Evolutionary conservation across 2,888 invertebrate genomes (phyloP).

Genomic region (Melipona bicolor): DNA sequence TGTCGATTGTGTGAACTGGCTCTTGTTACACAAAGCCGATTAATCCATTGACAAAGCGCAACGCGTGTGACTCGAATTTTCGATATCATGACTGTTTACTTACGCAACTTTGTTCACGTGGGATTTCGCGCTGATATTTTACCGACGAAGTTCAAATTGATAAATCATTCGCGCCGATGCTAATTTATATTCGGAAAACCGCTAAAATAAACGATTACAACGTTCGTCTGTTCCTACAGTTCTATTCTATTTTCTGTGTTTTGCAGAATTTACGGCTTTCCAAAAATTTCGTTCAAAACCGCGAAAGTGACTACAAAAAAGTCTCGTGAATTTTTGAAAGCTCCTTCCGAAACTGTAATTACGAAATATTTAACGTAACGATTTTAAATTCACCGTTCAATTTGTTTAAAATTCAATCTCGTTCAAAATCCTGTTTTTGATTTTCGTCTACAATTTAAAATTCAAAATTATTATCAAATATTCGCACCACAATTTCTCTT

Average conservation of each 20-base stretch:
- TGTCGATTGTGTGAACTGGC: constrained; percentile 19
- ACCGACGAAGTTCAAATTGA: neutral
- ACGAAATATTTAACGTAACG: too few species aligned
- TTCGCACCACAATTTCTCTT: too few species aligned
- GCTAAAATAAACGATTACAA: neutral
- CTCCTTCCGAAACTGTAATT: too few species aligned
- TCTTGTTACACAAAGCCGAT: constrained; percentile 27
- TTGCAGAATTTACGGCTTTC: neutral
- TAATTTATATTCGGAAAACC: neutral
- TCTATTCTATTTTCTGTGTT: neutral
- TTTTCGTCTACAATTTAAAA: too few species aligned
- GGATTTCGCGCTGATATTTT: neutral
- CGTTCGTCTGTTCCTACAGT: neutral
- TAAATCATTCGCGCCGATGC: too few species aligned
- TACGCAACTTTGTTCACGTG: neutral
- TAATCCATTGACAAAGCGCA: constrained; percentile 26
- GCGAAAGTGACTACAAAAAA: too few species aligned
- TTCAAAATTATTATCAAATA: too few species aligned
- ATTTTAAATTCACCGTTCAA: too few species aligned
- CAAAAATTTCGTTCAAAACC: neutral
- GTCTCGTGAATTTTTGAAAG: too few species aligned
- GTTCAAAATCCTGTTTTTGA: too few species aligned
- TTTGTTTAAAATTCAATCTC: too few species aligned
- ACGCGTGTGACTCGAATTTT: neutral
- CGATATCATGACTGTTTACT: neutral